Evolutionary conservation across 1,140 invertebrate species (phyloP).

Genomic region (Tenebrio molitor): DNA sequence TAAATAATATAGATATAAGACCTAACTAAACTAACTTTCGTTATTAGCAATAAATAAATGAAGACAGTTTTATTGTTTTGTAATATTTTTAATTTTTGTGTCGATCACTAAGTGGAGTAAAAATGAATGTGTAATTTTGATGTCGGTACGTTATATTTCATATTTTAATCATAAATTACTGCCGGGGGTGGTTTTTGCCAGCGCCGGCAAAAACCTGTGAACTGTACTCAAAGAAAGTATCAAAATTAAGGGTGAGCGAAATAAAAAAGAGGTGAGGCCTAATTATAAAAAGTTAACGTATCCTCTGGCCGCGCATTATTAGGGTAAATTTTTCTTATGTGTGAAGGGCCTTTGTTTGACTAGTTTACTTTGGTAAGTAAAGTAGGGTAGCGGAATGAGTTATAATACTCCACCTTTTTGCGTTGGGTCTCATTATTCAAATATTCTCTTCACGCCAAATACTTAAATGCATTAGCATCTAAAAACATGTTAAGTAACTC

Average conservation of each 20-base stretch:
- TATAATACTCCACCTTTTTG: slow-evolving; percentile 46
- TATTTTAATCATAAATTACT: slow-evolving; percentile 20
- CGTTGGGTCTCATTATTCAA: slow-evolving; percentile 41
- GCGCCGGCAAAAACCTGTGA: slow-evolving; percentile 1
- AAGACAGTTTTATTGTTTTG: too few species aligned
- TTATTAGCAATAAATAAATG: too few species aligned
- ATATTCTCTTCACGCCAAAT: slow-evolving; percentile 46
- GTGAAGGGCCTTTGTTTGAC: slow-evolving; percentile 38
- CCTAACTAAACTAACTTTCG: too few species aligned
- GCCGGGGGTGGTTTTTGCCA: background rate
- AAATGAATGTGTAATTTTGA: slow-evolving; percentile 8
- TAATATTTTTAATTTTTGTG: slow-evolving; percentile 18
- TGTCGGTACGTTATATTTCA: background rate
- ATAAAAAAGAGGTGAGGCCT: slow-evolving; percentile 24
- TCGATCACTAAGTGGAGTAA: slow-evolving; percentile 16
- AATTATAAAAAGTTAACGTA: slow-evolving; percentile 39
- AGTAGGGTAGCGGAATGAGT: slow-evolving; percentile 43
- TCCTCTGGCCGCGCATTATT: slow-evolving; percentile 30
- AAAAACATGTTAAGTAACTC: slow-evolving; percentile 46
- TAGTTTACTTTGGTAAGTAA: slow-evolving; percentile 41
- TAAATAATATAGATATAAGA: too few species aligned
- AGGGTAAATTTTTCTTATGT: slow-evolving; percentile 43
- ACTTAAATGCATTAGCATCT: slow-evolving; percentile 47
- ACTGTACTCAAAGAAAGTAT: slow-evolving; percentile 8
- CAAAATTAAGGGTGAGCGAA: slow-evolving; percentile 14